phyloP scores from a whole-genome alignment of 2,797 vertebrate genomes.

The Podargus strigoides region DNA sequence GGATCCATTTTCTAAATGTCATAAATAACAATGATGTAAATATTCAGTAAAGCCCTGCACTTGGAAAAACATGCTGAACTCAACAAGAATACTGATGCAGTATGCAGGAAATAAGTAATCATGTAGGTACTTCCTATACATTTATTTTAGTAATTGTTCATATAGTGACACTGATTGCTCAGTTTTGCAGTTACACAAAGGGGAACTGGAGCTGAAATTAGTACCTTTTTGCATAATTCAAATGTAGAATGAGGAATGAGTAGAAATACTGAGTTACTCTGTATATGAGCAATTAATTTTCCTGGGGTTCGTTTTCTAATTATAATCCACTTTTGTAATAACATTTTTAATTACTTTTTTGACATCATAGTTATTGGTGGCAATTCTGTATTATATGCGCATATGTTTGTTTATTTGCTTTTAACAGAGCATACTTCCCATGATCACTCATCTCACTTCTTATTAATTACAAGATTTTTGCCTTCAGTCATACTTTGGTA shows the following conservation, averaged over 20 bases:
- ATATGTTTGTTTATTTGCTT: neutral
- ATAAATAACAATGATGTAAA: neutral
- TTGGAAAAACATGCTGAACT: conserved; percentile 13
- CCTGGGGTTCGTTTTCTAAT: neutral
- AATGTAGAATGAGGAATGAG: neutral
- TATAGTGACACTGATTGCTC: conserved; percentile 11
- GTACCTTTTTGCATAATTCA: neutral
- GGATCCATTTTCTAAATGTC: neutral
- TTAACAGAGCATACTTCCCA: neutral
- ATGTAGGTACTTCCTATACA: neutral
- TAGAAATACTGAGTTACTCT: neutral
- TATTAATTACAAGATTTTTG: neutral
- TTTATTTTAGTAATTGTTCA: conserved; percentile 25
- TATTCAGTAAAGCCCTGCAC: neutral
- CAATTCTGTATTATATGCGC: neutral
- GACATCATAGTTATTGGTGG: neutral
- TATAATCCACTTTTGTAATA: neutral
- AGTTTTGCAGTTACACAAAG: neutral
- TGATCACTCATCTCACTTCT: neutral
- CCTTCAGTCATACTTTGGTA: neutral
- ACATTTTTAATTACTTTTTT: neutral
- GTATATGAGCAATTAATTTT: neutral
- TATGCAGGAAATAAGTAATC: conserved; percentile 27
- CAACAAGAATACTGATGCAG: neutral
- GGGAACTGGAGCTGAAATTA: neutral